Conservation (phyloP, 2,113 vertebrate genomes). For the Sinocyclocheilus anophthalmus region DNA sequence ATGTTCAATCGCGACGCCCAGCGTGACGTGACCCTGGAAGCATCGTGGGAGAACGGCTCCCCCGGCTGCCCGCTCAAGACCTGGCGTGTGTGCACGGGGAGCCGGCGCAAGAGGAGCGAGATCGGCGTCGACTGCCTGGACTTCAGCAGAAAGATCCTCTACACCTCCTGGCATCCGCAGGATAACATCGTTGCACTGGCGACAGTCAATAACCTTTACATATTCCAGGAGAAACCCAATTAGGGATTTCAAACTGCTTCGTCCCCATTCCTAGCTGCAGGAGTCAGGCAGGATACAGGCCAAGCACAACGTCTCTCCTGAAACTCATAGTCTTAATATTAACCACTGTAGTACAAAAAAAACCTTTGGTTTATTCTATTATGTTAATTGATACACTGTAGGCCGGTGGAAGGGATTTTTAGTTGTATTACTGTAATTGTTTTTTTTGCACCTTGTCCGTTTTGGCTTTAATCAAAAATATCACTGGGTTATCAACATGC, state of each 20-base stretch:
- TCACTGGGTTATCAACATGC: neutral
- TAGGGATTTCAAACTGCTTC: constrained; percentile 67
- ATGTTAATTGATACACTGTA: constrained; percentile 24
- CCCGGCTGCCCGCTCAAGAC: constrained; percentile 88
- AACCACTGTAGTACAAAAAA: constrained; percentile 34
- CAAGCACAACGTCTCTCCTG: constrained; percentile 35
- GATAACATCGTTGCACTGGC: constrained; percentile 97
- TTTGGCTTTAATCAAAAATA: constrained; percentile 12
- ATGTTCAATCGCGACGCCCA: constrained; percentile 92
- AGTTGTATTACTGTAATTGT: constrained; percentile 2
- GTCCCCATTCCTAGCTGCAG: neutral
- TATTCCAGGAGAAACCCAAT: constrained; percentile 98
- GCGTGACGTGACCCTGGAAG: constrained; percentile 89
- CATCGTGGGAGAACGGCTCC: constrained; percentile 92
- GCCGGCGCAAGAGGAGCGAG: constrained; percentile 95
- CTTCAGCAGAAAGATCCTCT: constrained; percentile 98
- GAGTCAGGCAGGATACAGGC: neutral
- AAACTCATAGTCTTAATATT: constrained; percentile 40
- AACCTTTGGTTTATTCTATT: constrained; percentile 21
- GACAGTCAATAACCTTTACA: constrained; percentile 98
- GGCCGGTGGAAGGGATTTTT: constrained; percentile 25
- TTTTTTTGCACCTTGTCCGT: constrained; percentile 6
- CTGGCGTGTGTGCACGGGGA: constrained; percentile 91
- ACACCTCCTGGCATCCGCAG: constrained; percentile 97
- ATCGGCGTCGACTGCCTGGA: constrained; percentile 96